Evolutionary conservation across 1,140 invertebrate genomes (phyloP).

Genomic region (Pseudobourletiella spinata): DNA sequence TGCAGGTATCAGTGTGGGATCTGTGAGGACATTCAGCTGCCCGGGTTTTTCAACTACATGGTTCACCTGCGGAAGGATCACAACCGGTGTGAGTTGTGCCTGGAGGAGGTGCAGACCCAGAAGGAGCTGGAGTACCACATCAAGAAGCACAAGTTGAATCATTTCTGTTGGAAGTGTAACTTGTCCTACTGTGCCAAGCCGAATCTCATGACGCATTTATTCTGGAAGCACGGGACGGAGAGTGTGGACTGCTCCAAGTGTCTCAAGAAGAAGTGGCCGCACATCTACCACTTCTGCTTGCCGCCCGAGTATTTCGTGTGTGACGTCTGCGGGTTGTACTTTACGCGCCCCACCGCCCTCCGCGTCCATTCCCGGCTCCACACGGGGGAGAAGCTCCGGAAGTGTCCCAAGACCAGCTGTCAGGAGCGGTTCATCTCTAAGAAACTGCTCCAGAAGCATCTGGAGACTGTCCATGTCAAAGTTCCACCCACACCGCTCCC

Average conservation of each 20-base stretch:
- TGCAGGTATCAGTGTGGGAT: slow-evolving; percentile 30
- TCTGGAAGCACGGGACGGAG: slow-evolving; percentile 84
- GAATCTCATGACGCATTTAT: slow-evolving; percentile 75
- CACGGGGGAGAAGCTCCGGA: slow-evolving; percentile 56
- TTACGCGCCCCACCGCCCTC: slow-evolving; percentile 62
- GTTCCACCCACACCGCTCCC: not conserved
- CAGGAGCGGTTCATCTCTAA: slow-evolving; percentile 68
- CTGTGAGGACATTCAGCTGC: slow-evolving; percentile 43
- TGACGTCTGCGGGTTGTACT: slow-evolving; percentile 65
- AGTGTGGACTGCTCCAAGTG: slow-evolving; percentile 74
- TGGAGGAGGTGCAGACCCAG: slow-evolving; percentile 67
- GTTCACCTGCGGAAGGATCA: slow-evolving; percentile 72
- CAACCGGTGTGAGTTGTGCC: slow-evolving; percentile 71
- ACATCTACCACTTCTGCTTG: slow-evolving; percentile 79
- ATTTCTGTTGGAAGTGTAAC: slow-evolving; percentile 72
- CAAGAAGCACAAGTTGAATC: slow-evolving; percentile 68
- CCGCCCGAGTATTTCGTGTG: slow-evolving; percentile 65
- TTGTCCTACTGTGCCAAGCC: slow-evolving; percentile 75
- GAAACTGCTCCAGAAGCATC: slow-evolving; percentile 62
- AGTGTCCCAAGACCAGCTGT: slow-evolving; percentile 55
- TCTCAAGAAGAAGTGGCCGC: slow-evolving; percentile 77
- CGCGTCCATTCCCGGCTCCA: slow-evolving; percentile 64
- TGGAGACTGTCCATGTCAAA: slow-evolving; percentile 15
- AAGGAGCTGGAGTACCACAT: slow-evolving; percentile 69
- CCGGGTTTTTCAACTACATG: slow-evolving; percentile 74